Evolutionary conservation across 2,888 invertebrate genomes (phyloP).

Genomic region (Horisme vitalbata): DNA sequence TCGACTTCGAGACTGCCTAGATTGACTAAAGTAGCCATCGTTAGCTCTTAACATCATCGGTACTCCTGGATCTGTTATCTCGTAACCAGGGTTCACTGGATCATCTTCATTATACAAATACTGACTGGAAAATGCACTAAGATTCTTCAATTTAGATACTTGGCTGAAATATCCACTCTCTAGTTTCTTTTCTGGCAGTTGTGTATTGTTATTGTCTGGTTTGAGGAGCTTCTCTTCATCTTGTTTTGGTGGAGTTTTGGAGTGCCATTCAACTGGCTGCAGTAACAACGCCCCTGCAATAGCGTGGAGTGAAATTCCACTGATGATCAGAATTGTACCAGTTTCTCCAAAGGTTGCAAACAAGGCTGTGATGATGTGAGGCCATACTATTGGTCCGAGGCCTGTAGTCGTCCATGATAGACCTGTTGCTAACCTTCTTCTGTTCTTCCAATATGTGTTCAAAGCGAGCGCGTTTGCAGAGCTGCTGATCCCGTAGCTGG

Average conservation of each 20-base stretch:
- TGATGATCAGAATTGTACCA: slow-evolving; percentile 86
- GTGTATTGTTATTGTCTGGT: slow-evolving; percentile 27
- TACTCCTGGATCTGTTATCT: slow-evolving; percentile 85
- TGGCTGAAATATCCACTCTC: slow-evolving; percentile 71
- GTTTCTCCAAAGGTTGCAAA: slow-evolving; percentile 84
- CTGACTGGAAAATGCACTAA: slow-evolving; percentile 84
- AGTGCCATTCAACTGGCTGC: slow-evolving; percentile 90
- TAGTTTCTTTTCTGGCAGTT: slow-evolving; percentile 44
- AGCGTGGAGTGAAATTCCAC: slow-evolving; percentile 86
- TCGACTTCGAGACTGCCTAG: slow-evolving; percentile 68
- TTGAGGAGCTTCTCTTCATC: slow-evolving; percentile 56
- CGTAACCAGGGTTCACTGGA: slow-evolving; percentile 83
- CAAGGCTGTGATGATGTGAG: slow-evolving; percentile 86
- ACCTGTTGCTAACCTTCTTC: slow-evolving; percentile 87
- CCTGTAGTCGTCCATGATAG: slow-evolving; percentile 88
- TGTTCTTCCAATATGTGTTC: slow-evolving; percentile 88
- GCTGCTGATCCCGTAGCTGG: slow-evolving; percentile 85
- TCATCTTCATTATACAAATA: slow-evolving; percentile 86
- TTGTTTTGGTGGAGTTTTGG: slow-evolving; percentile 65
- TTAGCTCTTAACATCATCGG: slow-evolving; percentile 86
- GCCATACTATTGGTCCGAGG: slow-evolving; percentile 88
- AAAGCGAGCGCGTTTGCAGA: slow-evolving; percentile 87
- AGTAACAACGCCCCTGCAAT: slow-evolving; percentile 86
- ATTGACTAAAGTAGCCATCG: slow-evolving; percentile 84
- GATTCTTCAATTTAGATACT: slow-evolving; percentile 66